Evolutionary conservation across 2,888 invertebrate genomes (phyloP).

Genomic region (Netelia virgata): DNA sequence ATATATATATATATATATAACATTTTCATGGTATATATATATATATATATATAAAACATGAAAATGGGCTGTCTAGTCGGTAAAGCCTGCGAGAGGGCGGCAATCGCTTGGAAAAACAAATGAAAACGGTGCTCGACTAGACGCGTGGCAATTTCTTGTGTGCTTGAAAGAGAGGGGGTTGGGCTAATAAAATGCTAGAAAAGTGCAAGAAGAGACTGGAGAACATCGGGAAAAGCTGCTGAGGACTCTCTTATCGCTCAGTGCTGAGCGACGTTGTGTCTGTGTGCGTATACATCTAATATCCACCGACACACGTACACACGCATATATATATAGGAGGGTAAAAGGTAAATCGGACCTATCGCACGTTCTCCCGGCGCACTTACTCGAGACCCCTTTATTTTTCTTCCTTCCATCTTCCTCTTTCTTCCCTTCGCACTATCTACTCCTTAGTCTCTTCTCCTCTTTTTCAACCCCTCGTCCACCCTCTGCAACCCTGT

Average conservation of each 20-base stretch:
- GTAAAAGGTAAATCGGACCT: constrained; percentile 64
- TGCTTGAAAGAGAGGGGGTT: constrained; percentile 1
- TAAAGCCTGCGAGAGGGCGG: constrained; percentile 16
- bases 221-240: constrained; percentile 50
- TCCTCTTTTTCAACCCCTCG: constrained; percentile 2
- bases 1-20: constrained; percentile 19
- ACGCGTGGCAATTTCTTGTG: constrained; percentile 67
- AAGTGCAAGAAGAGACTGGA: constrained; percentile 18
- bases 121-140: constrained; percentile 65
- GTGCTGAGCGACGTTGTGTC: constrained; percentile 8
- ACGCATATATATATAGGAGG: constrained; percentile 63
- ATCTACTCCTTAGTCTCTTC: constrained; percentile 27
- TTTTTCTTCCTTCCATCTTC: constrained; percentile 5
- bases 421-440: not conserved
- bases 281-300: constrained; percentile 75
- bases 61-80: constrained; percentile 7
- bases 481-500: constrained; percentile 14
- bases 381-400: constrained; percentile 52
- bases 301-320: constrained; percentile 58
- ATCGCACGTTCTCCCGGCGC: constrained; percentile 61
- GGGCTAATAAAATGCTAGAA: constrained; percentile 40
- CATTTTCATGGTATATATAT: constrained; percentile 2
- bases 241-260: constrained; percentile 58
- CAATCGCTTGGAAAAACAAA: constrained; percentile 65
- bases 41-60: constrained; percentile 11